Conservation (phyloP, 2,797 vertebrate genomes). For the Esox lucius region DNA sequence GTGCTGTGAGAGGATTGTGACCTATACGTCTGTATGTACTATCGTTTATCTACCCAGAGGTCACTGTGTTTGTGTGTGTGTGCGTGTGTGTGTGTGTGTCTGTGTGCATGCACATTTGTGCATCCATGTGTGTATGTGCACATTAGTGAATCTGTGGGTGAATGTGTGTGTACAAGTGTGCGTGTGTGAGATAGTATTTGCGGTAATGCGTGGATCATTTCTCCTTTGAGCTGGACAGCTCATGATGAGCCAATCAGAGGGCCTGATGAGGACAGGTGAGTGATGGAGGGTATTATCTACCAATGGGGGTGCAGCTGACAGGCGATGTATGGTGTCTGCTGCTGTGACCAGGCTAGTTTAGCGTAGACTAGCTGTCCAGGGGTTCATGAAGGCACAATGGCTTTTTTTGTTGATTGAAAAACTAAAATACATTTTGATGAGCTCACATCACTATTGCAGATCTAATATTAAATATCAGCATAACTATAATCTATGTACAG, state of each 20-base stretch:
- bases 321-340: slow-evolving; percentile 58
- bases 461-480: too few species aligned
- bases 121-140: neutral
- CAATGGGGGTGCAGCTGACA: slow-evolving; percentile 44
- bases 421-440: too few species aligned
- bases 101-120: neutral
- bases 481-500: too few species aligned
- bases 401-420: neutral
- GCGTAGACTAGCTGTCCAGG: slow-evolving; percentile 46
- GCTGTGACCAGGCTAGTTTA: slow-evolving; percentile 46
- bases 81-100: neutral
- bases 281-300: slow-evolving; percentile 61
- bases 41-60: neutral
- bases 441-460: too few species aligned
- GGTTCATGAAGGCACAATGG: slow-evolving; percentile 49
- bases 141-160: slow-evolving; percentile 12
- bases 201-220: slow-evolving; percentile 55
- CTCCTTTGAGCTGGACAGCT: slow-evolving; percentile 57
- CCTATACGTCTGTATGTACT: neutral
- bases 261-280: slow-evolving; percentile 64
- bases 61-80: slow-evolving; percentile 2
- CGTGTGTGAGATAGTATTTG: slow-evolving; percentile 1
- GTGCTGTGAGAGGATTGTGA: neutral
- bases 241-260: slow-evolving; percentile 72
- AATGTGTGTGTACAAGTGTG: neutral